phyloP scores from a whole-genome alignment of 2,113 vertebrate genomes.

The Ceratotherium simum region DNA sequence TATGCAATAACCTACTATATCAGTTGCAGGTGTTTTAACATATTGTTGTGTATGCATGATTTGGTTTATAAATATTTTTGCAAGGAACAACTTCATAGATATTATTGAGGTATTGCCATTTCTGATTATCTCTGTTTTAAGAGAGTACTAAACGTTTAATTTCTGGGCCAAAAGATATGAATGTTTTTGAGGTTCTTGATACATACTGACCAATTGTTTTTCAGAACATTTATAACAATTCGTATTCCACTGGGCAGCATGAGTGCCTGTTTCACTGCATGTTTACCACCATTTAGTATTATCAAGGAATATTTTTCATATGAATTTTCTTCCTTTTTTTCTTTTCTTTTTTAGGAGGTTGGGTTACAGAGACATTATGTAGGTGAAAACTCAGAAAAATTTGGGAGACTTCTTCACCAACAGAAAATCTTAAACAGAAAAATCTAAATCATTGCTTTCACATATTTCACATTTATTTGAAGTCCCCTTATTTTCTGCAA shows the following conservation, averaged over 20 bases:
- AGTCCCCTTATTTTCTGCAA: neutral
- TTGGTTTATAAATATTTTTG: neutral
- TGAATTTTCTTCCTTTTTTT: neutral
- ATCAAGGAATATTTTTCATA: neutral
- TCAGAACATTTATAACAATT: neutral
- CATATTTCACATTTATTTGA: neutral
- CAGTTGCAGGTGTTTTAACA: neutral
- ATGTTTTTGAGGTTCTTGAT: slow-evolving; percentile 23
- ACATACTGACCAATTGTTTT: neutral
- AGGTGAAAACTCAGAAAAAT: neutral
- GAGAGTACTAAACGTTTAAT: neutral
- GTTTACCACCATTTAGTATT: neutral
- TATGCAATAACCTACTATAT: neutral
- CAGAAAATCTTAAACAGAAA: slow-evolving; percentile 25
- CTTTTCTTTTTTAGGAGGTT: neutral
- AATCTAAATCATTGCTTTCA: neutral
- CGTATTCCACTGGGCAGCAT: neutral
- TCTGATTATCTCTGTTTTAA: slow-evolving; percentile 29
- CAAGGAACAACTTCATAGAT: neutral
- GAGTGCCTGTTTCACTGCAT: neutral
- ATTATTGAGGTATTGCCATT: neutral
- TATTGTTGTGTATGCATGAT: neutral
- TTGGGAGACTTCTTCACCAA: neutral
- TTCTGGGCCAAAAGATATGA: neutral
- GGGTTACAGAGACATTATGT: neutral